These are phyloP conservation scores for Chinchilla lanigera DNA, from an alignment of 2,113 vertebrate species.

Conservation along the genomic window DNA sequence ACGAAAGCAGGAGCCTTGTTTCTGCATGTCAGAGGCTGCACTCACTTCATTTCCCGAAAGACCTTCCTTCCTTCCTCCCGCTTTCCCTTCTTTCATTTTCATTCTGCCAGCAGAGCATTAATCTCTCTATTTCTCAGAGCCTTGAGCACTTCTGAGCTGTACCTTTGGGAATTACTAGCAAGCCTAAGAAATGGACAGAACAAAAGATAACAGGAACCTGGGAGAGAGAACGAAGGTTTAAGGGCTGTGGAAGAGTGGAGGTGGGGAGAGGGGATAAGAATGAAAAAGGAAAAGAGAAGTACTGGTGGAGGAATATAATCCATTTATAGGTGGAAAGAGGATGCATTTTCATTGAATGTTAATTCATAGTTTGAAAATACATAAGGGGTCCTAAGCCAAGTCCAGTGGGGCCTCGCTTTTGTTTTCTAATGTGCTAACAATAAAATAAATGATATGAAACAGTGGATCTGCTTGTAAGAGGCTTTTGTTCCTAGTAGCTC, in stretches of 20 bases:
- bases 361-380: background rate
- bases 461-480: background rate
- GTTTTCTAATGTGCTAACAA: background rate
- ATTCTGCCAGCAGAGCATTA: background rate
- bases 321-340: background rate
- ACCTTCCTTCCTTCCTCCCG: too few relatives aligned
- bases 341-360: background rate
- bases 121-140: background rate
- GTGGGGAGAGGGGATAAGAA: background rate
- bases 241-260: background rate
- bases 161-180: background rate
- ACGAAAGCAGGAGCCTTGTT: background rate
- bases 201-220: background rate
- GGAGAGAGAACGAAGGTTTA: background rate
- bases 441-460: background rate
- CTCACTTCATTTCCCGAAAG: background rate
- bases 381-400: background rate
- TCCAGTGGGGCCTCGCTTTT: background rate
- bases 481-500: background rate
- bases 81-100: background rate
- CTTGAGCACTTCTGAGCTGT: background rate
- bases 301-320: background rate
- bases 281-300: background rate
- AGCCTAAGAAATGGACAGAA: background rate
- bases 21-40: background rate